Evolutionary conservation across 2,888 invertebrate species (phyloP).

Genomic region (Drosophila siamana): DNA sequence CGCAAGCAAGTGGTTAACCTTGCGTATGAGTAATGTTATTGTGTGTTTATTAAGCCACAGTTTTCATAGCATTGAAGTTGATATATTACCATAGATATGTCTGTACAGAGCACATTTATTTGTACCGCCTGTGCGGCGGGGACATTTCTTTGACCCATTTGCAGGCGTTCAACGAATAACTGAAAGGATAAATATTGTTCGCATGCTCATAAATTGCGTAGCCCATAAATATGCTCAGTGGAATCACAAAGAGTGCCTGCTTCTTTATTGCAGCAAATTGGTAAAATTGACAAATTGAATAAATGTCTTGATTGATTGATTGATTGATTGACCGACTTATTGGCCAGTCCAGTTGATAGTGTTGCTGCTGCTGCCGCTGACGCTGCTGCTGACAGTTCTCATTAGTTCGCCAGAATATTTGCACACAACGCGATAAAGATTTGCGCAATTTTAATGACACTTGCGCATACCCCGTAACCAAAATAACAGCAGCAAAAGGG

Average conservation of each 20-base stretch:
- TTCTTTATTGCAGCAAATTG: conserved; percentile 29
- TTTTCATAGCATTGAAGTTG: conserved; percentile 38
- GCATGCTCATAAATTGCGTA: conserved; percentile 46
- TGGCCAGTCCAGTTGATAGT: conserved; percentile 30
- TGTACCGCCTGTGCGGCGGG: not conserved
- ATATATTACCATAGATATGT: conserved; percentile 18
- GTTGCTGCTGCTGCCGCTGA: conserved; percentile 23
- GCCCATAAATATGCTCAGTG: conserved; percentile 47
- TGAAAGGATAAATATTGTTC: conserved; percentile 27
- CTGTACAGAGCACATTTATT: not conserved
- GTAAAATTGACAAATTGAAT: conserved; percentile 59
- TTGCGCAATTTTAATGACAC: conserved; percentile 25
- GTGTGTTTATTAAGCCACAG: conserved; percentile 47
- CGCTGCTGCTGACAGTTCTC: conserved; percentile 46
- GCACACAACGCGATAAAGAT: conserved; percentile 30
- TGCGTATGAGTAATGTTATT: conserved; percentile 73
- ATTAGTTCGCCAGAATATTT: conserved; percentile 50
- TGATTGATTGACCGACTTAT: conserved; percentile 14
- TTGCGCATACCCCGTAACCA: conserved; percentile 19
- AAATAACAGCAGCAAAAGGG: not conserved
- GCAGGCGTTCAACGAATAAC: conserved; percentile 19
- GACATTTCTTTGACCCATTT: conserved; percentile 35
- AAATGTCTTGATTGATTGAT: conserved; percentile 50
- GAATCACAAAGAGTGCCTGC: conserved; percentile 28
- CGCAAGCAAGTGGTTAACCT: conserved; percentile 69